Percentiles rank a stretch among this genome's conserved stretches.
Conservation (phyloP, 2,888 invertebrate genomes). For the Sabatieria punctata region DNA sequence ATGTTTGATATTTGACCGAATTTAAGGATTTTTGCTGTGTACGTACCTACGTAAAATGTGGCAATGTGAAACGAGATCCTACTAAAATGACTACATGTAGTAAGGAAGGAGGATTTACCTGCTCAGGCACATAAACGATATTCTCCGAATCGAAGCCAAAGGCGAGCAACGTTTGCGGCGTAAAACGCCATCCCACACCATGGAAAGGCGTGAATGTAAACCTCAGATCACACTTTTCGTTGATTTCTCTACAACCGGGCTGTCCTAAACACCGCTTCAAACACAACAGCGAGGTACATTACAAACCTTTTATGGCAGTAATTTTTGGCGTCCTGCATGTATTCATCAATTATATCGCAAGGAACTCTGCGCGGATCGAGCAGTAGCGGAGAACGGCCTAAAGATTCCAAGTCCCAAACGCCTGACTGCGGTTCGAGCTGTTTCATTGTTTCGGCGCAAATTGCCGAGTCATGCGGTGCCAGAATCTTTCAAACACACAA, state of each 20-base stretch:
- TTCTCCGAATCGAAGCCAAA: constrained; percentile 45
- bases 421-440: constrained; percentile 56
- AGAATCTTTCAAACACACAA: constrained; percentile 49
- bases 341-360: constrained; percentile 47
- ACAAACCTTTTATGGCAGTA: constrained; percentile 14
- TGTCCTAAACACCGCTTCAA: background rate
- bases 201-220: constrained; percentile 93
- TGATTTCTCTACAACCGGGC: constrained; percentile 16
- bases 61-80: background rate
- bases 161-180: constrained; percentile 53
- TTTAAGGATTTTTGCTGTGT: too few relatives aligned
- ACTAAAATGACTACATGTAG: background rate
- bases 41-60: too few relatives aligned
- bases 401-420: constrained; percentile 54
- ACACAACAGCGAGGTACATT: background rate
- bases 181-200: constrained; percentile 71
- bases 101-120: constrained; percentile 37
- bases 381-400: constrained; percentile 43
- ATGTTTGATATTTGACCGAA: too few relatives aligned
- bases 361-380: constrained; percentile 47
- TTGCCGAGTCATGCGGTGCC: constrained; percentile 69
- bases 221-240: constrained; percentile 37
- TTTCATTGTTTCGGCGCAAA: constrained; percentile 56
- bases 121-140: constrained; percentile 33
- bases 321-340: constrained; percentile 40